Base-by-base conservation (phyloP, 2,888 invertebrate species). In the Lapara coniferarum region DNA sequence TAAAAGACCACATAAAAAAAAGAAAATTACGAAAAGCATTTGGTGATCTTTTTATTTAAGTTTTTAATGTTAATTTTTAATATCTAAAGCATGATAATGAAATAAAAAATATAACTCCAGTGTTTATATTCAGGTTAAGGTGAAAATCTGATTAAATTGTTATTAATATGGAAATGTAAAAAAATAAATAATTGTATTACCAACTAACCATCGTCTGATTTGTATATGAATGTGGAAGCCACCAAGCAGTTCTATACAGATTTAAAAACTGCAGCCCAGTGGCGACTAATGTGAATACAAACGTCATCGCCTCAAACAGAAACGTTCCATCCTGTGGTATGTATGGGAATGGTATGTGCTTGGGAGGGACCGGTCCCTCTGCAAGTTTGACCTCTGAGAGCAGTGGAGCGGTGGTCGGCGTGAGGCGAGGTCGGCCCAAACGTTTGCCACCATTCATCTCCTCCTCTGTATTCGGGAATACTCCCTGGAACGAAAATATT, bases 181-280 rank as follows among this genome's bases (percentile, higher is more conserved):
- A 37, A 37, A 2, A 37, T 37, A 8, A 37, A 51, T 13, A 51
- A 51, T 51, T 4, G 13, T 51, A 6, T 13, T 66, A 63, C 44
- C 12, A 13, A 44, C 95, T 91, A 92, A 98, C 99, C 95, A 99
- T 95, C 71, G 97, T 96, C 84, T 98, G 97, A 81, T 96, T 96
- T 71, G 97, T 97, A 85, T 98, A 96, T 0, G 98, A 98, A 85
- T 99, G 96, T 0, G 98, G 98, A 68, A 99, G 89, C 99, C 99
- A 99, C 98, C 99, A 99, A 14, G 98, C 97, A 2, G 98, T 98
- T 77, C 98, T 96, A 85, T 99, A 99, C 53, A 99, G 95, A 92
- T 99, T 98, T 57, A 99, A 94, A 85, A 98, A 98, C 91, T 99
- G 99, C 70, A 99, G 94, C 69, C 96, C 96, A 30, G 97, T 96